Evolutionary conservation across 2,113 vertebrate genomes (phyloP).

Genomic region (Brachyhypopomus gauderio): DNA sequence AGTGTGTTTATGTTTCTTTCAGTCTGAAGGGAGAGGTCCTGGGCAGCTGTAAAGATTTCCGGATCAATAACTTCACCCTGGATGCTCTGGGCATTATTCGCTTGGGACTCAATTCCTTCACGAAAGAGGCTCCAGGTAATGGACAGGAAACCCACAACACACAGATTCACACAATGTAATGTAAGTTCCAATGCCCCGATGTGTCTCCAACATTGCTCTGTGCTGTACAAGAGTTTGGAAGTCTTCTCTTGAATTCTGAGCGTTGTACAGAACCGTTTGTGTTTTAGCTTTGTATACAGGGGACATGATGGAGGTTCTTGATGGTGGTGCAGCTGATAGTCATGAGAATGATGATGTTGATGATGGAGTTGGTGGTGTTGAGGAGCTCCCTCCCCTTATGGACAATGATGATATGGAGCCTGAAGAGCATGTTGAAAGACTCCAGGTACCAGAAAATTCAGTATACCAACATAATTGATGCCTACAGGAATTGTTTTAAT

Average conservation of each 20-base stretch:
- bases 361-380: conserved; percentile 25
- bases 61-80: conserved; percentile 80
- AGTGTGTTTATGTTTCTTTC: conserved; percentile 38
- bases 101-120: conserved; percentile 65
- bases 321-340: not conserved
- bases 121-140: conserved; percentile 10
- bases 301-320: not conserved
- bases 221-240: not conserved
- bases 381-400: conserved; percentile 53
- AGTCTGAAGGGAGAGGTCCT: conserved; percentile 84
- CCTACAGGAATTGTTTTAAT: not conserved
- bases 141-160: too few species aligned
- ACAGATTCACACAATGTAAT: too few species aligned
- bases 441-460: conserved; percentile 70
- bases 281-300: conserved; percentile 29
- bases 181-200: too few species aligned
- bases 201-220: not conserved
- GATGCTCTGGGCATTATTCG: conserved; percentile 74
- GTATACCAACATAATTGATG: not conserved
- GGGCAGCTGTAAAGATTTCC: conserved; percentile 87
- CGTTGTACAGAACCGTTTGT: too few species aligned
- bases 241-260: not conserved
- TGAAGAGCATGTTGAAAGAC: conserved; percentile 61
- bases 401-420: conserved; percentile 5
- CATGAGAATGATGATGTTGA: conserved; percentile 27